Percentiles rank a stretch among this genome's conserved stretches.
Conservation (phyloP, 2,888 invertebrate species). For the Orchestes rusci region DNA sequence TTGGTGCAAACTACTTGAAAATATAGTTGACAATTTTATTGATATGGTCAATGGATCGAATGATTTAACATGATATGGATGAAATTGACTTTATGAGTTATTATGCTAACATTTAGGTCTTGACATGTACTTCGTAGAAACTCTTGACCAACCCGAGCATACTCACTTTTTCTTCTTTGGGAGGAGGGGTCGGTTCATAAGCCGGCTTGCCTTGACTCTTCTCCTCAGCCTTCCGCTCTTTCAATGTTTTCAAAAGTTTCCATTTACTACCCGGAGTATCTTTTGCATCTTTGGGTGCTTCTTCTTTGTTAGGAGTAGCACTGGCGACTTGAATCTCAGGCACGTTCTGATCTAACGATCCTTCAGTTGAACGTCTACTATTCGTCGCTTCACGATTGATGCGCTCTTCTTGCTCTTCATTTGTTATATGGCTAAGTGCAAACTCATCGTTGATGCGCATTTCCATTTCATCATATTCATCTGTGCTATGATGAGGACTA, state of each 20-base stretch:
- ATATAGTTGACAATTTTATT: too few relatives aligned
- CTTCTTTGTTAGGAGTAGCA: conserved; percentile 36
- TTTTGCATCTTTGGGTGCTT: conserved; percentile 31
- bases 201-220: conserved; percentile 61
- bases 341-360: conserved; percentile 29
- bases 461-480: conserved; percentile 62
- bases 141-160: conserved; percentile 63
- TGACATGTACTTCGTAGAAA: conserved; percentile 60
- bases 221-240: conserved; percentile 85
- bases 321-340: conserved; percentile 47
- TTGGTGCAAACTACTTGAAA: too few relatives aligned
- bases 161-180: conserved; percentile 54
- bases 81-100: neutral
- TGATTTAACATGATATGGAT: too few relatives aligned
- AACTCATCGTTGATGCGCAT: conserved; percentile 46
- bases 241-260: conserved; percentile 83
- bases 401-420: conserved; percentile 32
- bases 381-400: conserved; percentile 31
- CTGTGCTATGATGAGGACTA: conserved; percentile 69
- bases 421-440: conserved; percentile 39
- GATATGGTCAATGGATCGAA: too few relatives aligned
- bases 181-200: conserved; percentile 43
- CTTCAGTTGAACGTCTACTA: conserved; percentile 17
- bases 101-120: conserved; percentile 44
- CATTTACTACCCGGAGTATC: conserved; percentile 69